Percentiles rank a stretch among this genome's conserved stretches.
Conservation (phyloP, 2,888 invertebrate genomes). For the Drosophila ustulata region DNA sequence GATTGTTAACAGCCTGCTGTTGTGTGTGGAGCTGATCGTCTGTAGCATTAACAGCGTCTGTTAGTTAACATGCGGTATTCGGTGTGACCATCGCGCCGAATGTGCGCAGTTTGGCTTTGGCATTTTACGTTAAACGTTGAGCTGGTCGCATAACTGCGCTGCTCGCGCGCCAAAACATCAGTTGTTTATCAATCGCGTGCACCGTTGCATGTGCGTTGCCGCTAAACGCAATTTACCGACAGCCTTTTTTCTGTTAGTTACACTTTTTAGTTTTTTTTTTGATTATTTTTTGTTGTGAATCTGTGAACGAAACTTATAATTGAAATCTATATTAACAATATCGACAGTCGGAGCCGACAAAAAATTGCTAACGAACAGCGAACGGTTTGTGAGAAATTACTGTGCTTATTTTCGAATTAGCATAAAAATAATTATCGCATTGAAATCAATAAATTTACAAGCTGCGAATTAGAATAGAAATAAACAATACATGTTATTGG, state of each 20-base stretch:
- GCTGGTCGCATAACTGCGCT: constrained; percentile 30
- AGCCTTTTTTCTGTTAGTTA: constrained; percentile 54
- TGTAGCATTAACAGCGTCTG: constrained; percentile 13
- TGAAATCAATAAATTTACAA: constrained; percentile 37
- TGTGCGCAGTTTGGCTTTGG: constrained; percentile 1
- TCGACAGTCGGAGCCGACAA: constrained; percentile 11
- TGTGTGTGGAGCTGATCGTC: constrained; percentile 28
- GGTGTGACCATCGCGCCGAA: constrained; percentile 12
- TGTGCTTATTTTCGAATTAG: constrained; percentile 23
- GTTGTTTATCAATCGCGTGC: constrained; percentile 66
- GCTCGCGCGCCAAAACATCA: constrained; percentile 56
- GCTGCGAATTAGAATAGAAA: constrained; percentile 33
- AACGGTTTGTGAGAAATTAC: constrained; percentile 17
- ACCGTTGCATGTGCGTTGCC: constrained; percentile 55
- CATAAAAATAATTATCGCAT: constrained; percentile 22
- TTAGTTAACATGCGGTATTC: constrained; percentile 27
- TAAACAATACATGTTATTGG: constrained; percentile 34
- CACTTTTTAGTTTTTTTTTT: constrained; percentile 39
- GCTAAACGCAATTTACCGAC: constrained; percentile 42
- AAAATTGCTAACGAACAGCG: constrained; percentile 11
- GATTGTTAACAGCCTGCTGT: neutral
- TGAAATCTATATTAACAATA: constrained; percentile 38
- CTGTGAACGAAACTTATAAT: constrained; percentile 18
- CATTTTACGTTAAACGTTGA: constrained; percentile 18
- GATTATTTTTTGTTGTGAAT: constrained; percentile 42